Evolutionary conservation across 2,888 invertebrate genomes (phyloP).

Genomic region (Anoncus sp.): DNA sequence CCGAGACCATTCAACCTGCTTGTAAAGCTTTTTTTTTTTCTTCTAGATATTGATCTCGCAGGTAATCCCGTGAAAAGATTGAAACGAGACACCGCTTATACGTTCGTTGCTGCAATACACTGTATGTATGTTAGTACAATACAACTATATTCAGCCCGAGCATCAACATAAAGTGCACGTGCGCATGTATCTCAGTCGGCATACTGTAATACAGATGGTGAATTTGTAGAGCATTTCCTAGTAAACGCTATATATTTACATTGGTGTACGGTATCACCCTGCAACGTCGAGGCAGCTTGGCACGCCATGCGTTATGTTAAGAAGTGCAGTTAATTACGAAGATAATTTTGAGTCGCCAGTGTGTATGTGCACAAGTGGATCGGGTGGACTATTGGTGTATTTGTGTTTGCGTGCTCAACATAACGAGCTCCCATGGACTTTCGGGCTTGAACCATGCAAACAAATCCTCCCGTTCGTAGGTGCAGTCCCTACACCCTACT

Average conservation of each 20-base stretch:
- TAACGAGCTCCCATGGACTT: slow-evolving; percentile 76
- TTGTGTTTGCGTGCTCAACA: slow-evolving; percentile 80
- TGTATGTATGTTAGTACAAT: neutral
- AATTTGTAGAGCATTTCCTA: slow-evolving; percentile 66
- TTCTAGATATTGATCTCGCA: slow-evolving; percentile 6
- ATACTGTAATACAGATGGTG: slow-evolving; percentile 25
- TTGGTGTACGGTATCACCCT: slow-evolving; percentile 68
- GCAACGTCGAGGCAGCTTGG: slow-evolving; percentile 77
- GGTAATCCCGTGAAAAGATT: slow-evolving; percentile 15
- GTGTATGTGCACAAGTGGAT: slow-evolving; percentile 14
- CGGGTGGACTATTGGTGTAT: slow-evolving; percentile 30
- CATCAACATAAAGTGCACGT: slow-evolving; percentile 4
- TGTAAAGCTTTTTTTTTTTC: neutral
- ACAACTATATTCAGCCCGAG: neutral
- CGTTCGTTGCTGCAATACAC: neutral
- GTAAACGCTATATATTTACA: slow-evolving; percentile 68
- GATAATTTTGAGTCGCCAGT: slow-evolving; percentile 81
- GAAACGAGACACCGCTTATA: slow-evolving; percentile 15
- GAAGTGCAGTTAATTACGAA: slow-evolving; percentile 83
- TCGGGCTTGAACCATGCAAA: slow-evolving; percentile 74
- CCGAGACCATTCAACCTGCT: neutral
- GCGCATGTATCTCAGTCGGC: slow-evolving; percentile 28
- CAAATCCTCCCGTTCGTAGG: slow-evolving; percentile 68
- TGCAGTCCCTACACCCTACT: slow-evolving; percentile 4
- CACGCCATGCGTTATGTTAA: slow-evolving; percentile 82